Percentiles rank a stretch among this genome's conserved stretches.
These are phyloP conservation scores for Sorex araneus DNA, from an alignment of 2,113 vertebrate genomes.

Conservation along the genomic window DNA sequence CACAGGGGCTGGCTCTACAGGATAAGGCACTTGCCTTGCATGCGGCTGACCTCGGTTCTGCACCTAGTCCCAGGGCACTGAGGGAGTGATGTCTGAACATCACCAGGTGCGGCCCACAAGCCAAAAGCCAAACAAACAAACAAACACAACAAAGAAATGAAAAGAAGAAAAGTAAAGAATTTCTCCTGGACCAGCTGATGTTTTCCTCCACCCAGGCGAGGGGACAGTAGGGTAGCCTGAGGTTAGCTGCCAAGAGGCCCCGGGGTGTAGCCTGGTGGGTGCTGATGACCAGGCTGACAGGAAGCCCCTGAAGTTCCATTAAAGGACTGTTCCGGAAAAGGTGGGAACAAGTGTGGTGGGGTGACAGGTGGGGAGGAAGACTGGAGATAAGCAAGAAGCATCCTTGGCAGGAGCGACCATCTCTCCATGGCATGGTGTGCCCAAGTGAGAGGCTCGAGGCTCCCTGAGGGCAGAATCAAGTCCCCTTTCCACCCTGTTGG, in stretches of 20 bases:
- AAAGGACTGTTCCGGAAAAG: neutral
- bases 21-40: no score
- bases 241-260: neutral
- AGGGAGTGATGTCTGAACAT: no score
- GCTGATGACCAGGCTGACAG: neutral
- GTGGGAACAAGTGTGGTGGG: neutral
- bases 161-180: no score
- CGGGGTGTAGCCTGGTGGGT: neutral
- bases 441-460: neutral
- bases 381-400: neutral
- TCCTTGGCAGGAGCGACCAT: neutral
- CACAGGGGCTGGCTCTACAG: no score
- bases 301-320: neutral
- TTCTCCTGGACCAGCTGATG: neutral
- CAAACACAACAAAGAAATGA: no score
- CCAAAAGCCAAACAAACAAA: no score
- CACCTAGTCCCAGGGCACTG: no score
- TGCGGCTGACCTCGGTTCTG: no score
- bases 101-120: no score
- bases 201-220: neutral
- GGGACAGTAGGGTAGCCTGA: neutral
- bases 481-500: neutral
- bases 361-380: neutral
- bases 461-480: neutral
- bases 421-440: neutral